Percentiles rank a stretch among this genome's conserved stretches.
phyloP scores from a whole-genome alignment of 2,797 vertebrate genomes.

The Propithecus perrieri region DNA sequence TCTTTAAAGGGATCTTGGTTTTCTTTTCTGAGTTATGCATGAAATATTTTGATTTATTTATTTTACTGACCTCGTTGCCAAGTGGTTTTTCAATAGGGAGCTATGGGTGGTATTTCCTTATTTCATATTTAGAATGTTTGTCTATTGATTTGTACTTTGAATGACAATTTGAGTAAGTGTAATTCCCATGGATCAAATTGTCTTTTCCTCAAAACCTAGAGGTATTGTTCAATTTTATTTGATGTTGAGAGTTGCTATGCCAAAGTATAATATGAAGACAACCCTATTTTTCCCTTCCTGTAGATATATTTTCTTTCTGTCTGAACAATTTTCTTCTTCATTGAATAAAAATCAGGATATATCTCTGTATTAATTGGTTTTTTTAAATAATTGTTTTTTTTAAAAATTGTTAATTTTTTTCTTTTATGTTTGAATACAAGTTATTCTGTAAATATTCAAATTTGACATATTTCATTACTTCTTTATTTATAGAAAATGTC shows the following conservation, averaged over 20 bases:
- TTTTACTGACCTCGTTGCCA: slow-evolving; percentile 12
- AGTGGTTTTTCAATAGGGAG: slow-evolving; percentile 13
- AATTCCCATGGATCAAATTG: slow-evolving; percentile 36
- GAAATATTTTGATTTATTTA: slow-evolving; percentile 47
- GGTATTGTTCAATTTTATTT: slow-evolving; percentile 3
- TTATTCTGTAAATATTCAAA: slow-evolving; percentile 22
- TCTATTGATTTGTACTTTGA: slow-evolving; percentile 33
- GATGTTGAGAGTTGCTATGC: background rate
- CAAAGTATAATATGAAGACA: background rate
- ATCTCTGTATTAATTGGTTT: background rate
- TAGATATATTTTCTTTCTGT: background rate
- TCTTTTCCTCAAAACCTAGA: slow-evolving; percentile 29
- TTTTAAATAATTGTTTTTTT: background rate
- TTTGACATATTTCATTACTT: background rate
- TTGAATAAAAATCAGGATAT: background rate
- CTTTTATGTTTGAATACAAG: background rate
- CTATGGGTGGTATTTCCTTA: slow-evolving; percentile 31
- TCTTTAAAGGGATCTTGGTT: background rate
- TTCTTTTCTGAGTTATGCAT: background rate
- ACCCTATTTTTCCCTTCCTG: background rate
- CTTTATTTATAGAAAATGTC: background rate
- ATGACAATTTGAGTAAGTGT: slow-evolving; percentile 50
- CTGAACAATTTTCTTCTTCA: background rate
- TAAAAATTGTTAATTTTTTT: background rate
- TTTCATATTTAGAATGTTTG: slow-evolving; percentile 40